Evolutionary conservation across 2,113 vertebrate genomes (phyloP).

Genomic region (Eurystomus gularis): DNA sequence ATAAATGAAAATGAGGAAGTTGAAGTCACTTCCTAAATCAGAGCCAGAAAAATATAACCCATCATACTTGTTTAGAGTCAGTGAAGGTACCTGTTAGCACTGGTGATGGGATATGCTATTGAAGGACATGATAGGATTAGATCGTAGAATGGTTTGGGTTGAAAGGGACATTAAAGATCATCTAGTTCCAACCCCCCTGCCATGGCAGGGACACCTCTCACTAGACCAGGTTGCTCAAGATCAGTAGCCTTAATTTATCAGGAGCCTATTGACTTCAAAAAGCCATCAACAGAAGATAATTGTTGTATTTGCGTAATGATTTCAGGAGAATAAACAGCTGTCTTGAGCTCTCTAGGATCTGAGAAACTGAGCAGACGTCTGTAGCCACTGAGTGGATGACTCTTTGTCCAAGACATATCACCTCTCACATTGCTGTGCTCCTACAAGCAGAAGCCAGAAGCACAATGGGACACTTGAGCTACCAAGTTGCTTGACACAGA

Average conservation of each 20-base stretch:
- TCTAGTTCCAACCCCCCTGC: no score
- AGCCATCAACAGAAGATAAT: neutral
- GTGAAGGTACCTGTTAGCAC: neutral
- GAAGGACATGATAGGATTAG: neutral
- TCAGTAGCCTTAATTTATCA: neutral
- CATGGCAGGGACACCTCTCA: no score
- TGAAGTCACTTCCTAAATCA: neutral
- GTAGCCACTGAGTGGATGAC: neutral
- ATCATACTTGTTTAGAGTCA: neutral
- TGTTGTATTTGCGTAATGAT: neutral
- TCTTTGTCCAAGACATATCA: neutral
- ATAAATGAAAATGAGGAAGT: neutral
- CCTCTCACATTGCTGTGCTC: neutral
- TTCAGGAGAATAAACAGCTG: neutral
- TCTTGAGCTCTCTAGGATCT: neutral
- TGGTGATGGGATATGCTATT: neutral
- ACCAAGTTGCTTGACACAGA: conserved; percentile 21
- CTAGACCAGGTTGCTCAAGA: no score
- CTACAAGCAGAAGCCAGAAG: neutral
- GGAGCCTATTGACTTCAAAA: neutral
- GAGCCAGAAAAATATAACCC: neutral
- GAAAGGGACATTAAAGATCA: no score
- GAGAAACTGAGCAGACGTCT: neutral
- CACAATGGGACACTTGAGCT: neutral
- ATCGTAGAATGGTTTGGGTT: no score